Percentiles rank a stretch among this genome's conserved stretches.
Evolutionary conservation across 2,113 vertebrate species (phyloP).

Genomic region (Vidua macroura): DNA sequence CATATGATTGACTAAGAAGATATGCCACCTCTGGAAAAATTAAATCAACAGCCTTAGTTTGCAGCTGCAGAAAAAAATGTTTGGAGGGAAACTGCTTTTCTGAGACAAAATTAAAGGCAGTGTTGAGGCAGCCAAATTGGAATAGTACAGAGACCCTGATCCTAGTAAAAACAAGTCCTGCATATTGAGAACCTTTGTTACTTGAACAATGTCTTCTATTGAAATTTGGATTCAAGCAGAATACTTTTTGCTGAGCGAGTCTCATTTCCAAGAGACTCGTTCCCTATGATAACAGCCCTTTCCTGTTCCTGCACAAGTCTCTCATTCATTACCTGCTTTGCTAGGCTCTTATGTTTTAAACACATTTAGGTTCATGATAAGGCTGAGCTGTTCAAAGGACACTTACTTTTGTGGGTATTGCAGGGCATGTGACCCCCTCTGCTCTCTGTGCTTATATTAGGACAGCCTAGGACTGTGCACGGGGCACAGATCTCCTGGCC

Average conservation of each 20-base stretch:
- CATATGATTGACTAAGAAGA: background rate
- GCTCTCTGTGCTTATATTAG: background rate
- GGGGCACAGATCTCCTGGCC: background rate
- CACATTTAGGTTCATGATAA: background rate
- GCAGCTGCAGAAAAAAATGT: background rate
- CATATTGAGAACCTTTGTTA: background rate
- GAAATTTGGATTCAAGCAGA: background rate
- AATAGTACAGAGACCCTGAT: background rate
- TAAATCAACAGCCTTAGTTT: conserved; percentile 2
- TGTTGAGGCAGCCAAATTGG: background rate
- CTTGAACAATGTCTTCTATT: background rate
- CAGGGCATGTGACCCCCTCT: background rate
- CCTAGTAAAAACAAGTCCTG: background rate
- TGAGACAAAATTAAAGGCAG: background rate
- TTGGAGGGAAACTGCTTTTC: conserved; percentile 1
- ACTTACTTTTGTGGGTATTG: background rate
- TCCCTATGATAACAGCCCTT: background rate
- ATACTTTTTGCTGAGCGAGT: background rate
- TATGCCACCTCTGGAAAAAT: conserved; percentile 31
- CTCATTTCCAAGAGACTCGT: background rate
- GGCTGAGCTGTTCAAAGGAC: background rate
- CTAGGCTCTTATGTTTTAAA: background rate
- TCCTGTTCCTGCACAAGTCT: background rate
- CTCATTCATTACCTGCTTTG: background rate
- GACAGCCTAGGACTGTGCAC: background rate